A percentile compares a stretch with the other conserved stretches of the same genome.
These are phyloP conservation scores for Pseudococcus viburni DNA, from an alignment of 2,888 invertebrate genomes.

Conservation along the genomic window DNA sequence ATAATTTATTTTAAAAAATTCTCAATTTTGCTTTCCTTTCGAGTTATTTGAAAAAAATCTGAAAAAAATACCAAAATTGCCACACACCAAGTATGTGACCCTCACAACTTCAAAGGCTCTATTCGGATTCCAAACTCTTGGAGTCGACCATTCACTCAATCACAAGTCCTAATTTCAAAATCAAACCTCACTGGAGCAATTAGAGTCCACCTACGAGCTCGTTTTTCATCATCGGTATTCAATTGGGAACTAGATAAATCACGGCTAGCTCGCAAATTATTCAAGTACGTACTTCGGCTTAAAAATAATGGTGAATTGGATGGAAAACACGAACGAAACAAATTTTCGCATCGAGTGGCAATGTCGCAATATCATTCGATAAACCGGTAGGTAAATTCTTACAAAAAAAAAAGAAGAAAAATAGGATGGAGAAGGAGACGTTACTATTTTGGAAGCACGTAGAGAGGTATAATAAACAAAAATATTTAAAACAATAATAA, in stretches of 20 bases:
- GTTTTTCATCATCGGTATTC: not conserved
- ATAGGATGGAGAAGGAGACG: conserved; percentile 36
- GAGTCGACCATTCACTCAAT: too few relatives aligned
- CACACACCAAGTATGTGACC: too few relatives aligned
- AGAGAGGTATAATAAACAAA: conserved; percentile 25
- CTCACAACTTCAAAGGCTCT: too few relatives aligned
- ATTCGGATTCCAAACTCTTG: too few relatives aligned
- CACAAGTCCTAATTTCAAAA: too few relatives aligned
- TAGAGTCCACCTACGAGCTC: not conserved
- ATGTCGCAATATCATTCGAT: conserved; percentile 21
- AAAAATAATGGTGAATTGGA: conserved; percentile 45
- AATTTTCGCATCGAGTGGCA: conserved; percentile 40
- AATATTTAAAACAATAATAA: not conserved
- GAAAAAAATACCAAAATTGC: too few relatives aligned
- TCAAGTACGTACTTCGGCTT: not conserved
- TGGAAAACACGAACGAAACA: conserved; percentile 32
- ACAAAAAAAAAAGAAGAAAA: not conserved
- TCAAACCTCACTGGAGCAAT: not conserved
- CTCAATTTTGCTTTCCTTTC: too few relatives aligned
- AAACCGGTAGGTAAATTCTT: not conserved
- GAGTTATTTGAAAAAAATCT: too few relatives aligned
- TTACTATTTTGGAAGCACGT: conserved; percentile 51
- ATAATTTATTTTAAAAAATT: too few relatives aligned
- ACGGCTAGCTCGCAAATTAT: conserved; percentile 8
- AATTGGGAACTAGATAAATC: conserved; percentile 28